Percentiles rank a stretch among this genome's conserved stretches.
Conservation (phyloP, 1,140 invertebrate species). For the Tenebrio molitor region DNA sequence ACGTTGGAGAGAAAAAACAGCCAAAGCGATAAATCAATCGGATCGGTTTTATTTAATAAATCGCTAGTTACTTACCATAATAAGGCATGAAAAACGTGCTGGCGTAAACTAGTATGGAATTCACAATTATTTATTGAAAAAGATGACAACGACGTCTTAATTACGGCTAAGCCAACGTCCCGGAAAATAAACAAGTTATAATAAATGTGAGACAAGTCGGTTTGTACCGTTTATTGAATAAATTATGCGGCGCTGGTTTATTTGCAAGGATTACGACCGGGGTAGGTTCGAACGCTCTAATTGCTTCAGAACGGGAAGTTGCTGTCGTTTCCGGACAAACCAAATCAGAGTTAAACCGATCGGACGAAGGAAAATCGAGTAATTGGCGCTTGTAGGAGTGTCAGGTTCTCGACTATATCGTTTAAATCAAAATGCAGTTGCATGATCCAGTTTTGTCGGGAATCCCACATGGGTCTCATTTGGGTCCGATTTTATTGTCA, state of each 20-base stretch:
- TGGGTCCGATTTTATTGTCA: no score
- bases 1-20: not conserved
- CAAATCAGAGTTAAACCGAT: no score
- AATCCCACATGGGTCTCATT: no score
- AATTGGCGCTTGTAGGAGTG: no score
- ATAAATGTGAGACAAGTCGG: slow-evolving; percentile 38
- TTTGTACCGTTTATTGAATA: slow-evolving; percentile 40
- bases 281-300: no score
- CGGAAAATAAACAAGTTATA: slow-evolving; percentile 40
- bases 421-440: no score
- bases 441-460: no score
- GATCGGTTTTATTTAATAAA: slow-evolving; percentile 38
- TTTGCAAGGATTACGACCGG: not conserved
- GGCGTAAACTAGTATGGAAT: slow-evolving; percentile 40
- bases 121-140: slow-evolving; percentile 40
- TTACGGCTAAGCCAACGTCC: slow-evolving; percentile 37
- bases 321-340: no score
- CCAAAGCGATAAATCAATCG: slow-evolving; percentile 26
- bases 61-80: slow-evolving; percentile 40
- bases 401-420: no score
- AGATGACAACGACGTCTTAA: slow-evolving; percentile 40
- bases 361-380: no score
- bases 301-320: no score
- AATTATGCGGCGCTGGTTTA: slow-evolving; percentile 20
- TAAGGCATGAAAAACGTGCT: slow-evolving; percentile 40